Evolutionary conservation across 1,140 invertebrate genomes (phyloP).

Genomic region (Zaprionus tsacasi): DNA sequence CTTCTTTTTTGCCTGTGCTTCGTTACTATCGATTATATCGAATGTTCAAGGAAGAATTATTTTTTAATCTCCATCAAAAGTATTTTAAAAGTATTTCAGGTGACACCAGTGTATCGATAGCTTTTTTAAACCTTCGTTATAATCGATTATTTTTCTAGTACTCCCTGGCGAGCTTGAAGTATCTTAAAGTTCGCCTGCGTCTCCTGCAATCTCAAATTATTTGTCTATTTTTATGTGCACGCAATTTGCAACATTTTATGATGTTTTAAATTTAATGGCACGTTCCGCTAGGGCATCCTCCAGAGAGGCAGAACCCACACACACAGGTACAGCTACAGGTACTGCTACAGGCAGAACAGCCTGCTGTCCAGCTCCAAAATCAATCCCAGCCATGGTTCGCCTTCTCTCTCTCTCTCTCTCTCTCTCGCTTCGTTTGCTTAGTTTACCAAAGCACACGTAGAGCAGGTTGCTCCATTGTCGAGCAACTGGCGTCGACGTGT

Average conservation of each 20-base stretch:
- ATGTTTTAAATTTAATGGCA: slow-evolving; percentile 50
- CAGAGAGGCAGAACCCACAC: background rate
- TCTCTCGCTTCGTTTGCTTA: slow-evolving; percentile 62
- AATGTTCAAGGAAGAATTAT: too few relatives aligned
- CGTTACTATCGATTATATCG: too few relatives aligned
- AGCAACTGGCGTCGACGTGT: slow-evolving; percentile 11
- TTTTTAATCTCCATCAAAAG: too few relatives aligned
- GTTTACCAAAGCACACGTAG: slow-evolving; percentile 59
- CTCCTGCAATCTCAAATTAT: background rate
- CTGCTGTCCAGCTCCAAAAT: slow-evolving; percentile 15
- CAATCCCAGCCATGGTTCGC: slow-evolving; percentile 29
- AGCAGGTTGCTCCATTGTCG: slow-evolving; percentile 34
- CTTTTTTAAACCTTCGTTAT: too few relatives aligned
- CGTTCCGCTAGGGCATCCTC: slow-evolving; percentile 40
- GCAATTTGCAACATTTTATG: slow-evolving; percentile 52
- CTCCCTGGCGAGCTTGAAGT: background rate
- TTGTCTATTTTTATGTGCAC: slow-evolving; percentile 26
- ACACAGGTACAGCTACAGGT: background rate
- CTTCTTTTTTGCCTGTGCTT: too few relatives aligned
- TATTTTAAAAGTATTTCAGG: too few relatives aligned
- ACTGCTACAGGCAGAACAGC: too few relatives aligned
- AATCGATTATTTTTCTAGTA: background rate
- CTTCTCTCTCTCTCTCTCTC: background rate
- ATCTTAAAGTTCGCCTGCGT: background rate
- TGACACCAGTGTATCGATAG: too few relatives aligned